Conservation (phyloP, 1,140 invertebrate species). For the Bemisia tabaci region DNA sequence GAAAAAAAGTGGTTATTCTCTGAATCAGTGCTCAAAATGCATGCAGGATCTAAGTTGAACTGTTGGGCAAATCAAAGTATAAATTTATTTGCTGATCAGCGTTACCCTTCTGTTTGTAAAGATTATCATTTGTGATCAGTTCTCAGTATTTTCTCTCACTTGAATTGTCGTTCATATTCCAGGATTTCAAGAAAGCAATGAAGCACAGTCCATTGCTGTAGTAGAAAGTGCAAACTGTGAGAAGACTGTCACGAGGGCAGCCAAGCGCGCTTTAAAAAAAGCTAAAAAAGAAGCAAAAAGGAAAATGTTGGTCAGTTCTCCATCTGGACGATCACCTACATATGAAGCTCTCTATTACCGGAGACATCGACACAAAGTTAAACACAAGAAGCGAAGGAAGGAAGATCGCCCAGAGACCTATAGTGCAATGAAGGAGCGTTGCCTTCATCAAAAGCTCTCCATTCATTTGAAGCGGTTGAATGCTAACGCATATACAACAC, state of each 20-base stretch:
- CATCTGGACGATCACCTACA: slow-evolving; percentile 26
- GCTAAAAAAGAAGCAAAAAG: slow-evolving; percentile 64
- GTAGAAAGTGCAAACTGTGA: slow-evolving; percentile 21
- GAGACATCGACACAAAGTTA: slow-evolving; percentile 56
- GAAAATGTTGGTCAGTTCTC: slow-evolving; percentile 37
- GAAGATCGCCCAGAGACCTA: slow-evolving; percentile 33
- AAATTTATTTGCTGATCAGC: too few species aligned
- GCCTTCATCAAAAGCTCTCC: slow-evolving; percentile 58
- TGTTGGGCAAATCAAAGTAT: too few species aligned
- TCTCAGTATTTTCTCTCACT: too few species aligned
- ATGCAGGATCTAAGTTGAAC: too few species aligned
- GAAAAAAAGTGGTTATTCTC: too few species aligned
- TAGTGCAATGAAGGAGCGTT: slow-evolving; percentile 44
- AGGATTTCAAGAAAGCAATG: too few species aligned
- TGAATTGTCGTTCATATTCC: too few species aligned
- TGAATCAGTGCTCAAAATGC: too few species aligned
- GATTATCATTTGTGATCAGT: too few species aligned
- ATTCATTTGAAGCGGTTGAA: slow-evolving; percentile 58
- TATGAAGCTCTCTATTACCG: slow-evolving; percentile 23
- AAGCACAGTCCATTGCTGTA: not conserved
- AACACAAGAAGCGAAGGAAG: slow-evolving; percentile 61
- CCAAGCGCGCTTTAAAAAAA: slow-evolving; percentile 59
- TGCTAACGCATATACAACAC: slow-evolving; percentile 47
- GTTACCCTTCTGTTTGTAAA: too few species aligned
- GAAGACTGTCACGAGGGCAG: slow-evolving; percentile 51